Evolutionary conservation across 1,140 invertebrate genomes (phyloP), one percentile per base, ranked within the genome.

Genomic region (Plodia interpunctella): DNA sequence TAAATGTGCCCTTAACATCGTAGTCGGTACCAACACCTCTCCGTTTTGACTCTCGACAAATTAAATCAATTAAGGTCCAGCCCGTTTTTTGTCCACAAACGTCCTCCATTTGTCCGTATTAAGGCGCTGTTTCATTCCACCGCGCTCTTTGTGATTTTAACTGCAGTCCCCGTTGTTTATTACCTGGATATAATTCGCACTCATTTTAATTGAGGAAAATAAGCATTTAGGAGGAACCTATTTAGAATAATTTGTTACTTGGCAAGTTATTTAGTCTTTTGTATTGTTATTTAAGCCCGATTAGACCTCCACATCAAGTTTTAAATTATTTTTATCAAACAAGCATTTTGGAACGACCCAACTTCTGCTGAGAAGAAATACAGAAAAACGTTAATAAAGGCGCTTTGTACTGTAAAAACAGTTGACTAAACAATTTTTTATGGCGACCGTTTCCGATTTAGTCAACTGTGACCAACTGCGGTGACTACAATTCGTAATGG

Each of bases 41-140:
- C 51, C 59, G 72, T 80, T 86, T 83, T 83, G 81, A 80, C 78
- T 81, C 58, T 57, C 62, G 67, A 87, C 80, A 83, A 87, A 87
- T 87, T 83, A 82, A 87, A 83, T 84, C 81, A 84, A 87, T 87
- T 87, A 87, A 70, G 72, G 71, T 61, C 49, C 70, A 71, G 68
- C 72, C 68, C 62, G 67, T 75, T 75, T 83, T 80, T 76, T 75
- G 70, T 63, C 38, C 53, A 49, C 68, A 75, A 81, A 78, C 72
- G 74, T 72, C 70, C 63, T 52, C 73, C 79, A 80, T 83, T 84
- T 87, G 75, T 87, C 69, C 70, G 68, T 59, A 72, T 83, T 80
- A 81, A 75, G 68, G 64, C 57, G 60, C 58, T 62, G 78, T 76
- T 83, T 81, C 78, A 74, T 78, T 72, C 74, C 62, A 53, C 60